These are phyloP conservation scores for Platynereis dumerilii DNA, from an alignment of 2,888 invertebrate species.

Conservation along the genomic window DNA sequence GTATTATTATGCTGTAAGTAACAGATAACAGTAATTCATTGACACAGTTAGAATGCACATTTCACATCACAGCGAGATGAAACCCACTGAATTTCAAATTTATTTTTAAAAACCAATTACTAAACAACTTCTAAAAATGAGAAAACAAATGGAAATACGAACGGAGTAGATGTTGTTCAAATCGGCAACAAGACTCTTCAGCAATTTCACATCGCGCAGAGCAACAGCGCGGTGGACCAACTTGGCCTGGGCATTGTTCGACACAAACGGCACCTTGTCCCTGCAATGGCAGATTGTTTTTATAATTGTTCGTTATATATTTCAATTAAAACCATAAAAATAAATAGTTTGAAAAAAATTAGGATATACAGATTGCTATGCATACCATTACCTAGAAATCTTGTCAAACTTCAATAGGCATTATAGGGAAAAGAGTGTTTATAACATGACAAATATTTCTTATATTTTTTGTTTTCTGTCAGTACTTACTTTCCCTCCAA, in stretches of 20 bases:
- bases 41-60: too few species aligned
- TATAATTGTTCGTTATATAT: too few species aligned
- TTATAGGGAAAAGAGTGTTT: too few species aligned
- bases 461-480: background rate
- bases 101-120: too few species aligned
- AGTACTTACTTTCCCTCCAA: conserved; percentile 61
- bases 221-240: conserved; percentile 65
- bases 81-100: too few species aligned
- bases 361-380: background rate
- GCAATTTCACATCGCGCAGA: conserved; percentile 58
- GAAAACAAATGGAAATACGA: background rate
- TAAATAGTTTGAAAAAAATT: background rate
- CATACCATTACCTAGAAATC: background rate
- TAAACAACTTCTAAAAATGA: background rate
- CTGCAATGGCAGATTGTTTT: too few species aligned
- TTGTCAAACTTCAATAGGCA: too few species aligned
- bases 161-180: conserved; percentile 54
- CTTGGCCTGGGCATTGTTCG: conserved; percentile 62
- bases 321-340: conserved; percentile 2
- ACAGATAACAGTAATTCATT: too few species aligned
- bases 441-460: too few species aligned
- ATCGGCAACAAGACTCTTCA: conserved; percentile 59
- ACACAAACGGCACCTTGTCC: conserved; percentile 63
- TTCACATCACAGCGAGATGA: too few species aligned
- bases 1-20: too few species aligned